phyloP scores from a whole-genome alignment of 2,113 vertebrate genomes.

The Epinephelus fuscoguttatus region DNA sequence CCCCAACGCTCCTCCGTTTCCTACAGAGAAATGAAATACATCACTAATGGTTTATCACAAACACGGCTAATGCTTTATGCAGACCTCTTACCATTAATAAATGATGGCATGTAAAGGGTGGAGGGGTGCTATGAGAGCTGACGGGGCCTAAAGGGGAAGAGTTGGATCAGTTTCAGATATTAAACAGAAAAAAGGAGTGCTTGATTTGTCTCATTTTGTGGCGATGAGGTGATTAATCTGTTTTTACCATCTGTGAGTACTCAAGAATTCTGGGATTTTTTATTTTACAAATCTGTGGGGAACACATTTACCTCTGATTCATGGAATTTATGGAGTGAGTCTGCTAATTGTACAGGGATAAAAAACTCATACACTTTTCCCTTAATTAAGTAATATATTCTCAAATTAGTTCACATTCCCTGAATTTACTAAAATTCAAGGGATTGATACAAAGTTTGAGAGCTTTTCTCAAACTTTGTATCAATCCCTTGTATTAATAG shows the following conservation, averaged over 20 bases:
- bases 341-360: not conserved
- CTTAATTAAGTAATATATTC: not conserved
- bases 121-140: constrained; percentile 45
- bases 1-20: constrained; percentile 76
- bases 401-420: not conserved
- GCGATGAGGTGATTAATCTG: constrained; percentile 51
- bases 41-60: constrained; percentile 84
- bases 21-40: constrained; percentile 81
- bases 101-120: constrained; percentile 73
- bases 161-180: constrained; percentile 74
- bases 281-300: not conserved
- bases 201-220: constrained; percentile 69
- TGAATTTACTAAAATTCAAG: not conserved
- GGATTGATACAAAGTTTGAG: no score
- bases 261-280: constrained; percentile 9
- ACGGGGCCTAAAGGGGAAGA: constrained; percentile 34
- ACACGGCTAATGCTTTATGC: constrained; percentile 80
- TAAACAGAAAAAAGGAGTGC: constrained; percentile 63
- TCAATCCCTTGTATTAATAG: no score
- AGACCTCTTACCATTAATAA: constrained; percentile 83
- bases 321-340: not conserved
- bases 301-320: not conserved
- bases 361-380: no score
- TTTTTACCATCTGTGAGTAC: constrained; percentile 18
- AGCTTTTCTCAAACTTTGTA: no score